phyloP scores from a whole-genome alignment of 2,113 vertebrate genomes.

The Athene noctua region DNA sequence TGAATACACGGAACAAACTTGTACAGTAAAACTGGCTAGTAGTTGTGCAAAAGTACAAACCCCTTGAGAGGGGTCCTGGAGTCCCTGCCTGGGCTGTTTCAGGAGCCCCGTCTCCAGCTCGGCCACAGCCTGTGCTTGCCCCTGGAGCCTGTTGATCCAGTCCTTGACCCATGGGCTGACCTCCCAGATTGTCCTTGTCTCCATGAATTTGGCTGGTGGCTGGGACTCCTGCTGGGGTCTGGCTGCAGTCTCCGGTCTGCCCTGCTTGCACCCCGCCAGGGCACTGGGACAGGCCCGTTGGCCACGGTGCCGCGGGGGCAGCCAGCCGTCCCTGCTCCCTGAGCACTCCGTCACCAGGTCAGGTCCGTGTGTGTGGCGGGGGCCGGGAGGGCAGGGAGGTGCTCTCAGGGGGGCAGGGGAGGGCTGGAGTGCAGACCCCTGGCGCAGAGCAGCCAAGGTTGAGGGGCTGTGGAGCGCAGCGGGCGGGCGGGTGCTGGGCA shows the following conservation, averaged over 20 bases:
- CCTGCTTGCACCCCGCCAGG: neutral
- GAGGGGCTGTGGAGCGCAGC: neutral
- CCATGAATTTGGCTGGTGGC: neutral
- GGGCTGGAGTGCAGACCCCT: neutral
- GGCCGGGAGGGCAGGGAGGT: too few relatives aligned
- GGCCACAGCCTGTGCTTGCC: neutral
- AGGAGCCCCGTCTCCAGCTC: neutral
- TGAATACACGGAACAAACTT: neutral
- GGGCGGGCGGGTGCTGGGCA: neutral
- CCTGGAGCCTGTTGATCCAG: neutral
- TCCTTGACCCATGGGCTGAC: neutral
- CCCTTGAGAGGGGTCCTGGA: neutral
- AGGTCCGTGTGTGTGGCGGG: neutral
- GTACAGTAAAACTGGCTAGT: neutral
- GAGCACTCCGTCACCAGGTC: neutral
- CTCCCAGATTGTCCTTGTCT: neutral
- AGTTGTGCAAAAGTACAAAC: neutral
- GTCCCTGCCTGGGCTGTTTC: neutral
- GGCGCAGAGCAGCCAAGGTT: neutral
- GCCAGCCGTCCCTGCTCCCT: rapidly evolving
- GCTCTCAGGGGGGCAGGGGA: neutral
- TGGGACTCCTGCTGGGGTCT: neutral
- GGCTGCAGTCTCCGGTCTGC: neutral
- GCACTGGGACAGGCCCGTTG: rapidly evolving
- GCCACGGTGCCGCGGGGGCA: neutral